Percentiles rank a stretch among this genome's conserved stretches.
Conservation (phyloP, 2,888 invertebrate species). For the Eristalis tenax region DNA sequence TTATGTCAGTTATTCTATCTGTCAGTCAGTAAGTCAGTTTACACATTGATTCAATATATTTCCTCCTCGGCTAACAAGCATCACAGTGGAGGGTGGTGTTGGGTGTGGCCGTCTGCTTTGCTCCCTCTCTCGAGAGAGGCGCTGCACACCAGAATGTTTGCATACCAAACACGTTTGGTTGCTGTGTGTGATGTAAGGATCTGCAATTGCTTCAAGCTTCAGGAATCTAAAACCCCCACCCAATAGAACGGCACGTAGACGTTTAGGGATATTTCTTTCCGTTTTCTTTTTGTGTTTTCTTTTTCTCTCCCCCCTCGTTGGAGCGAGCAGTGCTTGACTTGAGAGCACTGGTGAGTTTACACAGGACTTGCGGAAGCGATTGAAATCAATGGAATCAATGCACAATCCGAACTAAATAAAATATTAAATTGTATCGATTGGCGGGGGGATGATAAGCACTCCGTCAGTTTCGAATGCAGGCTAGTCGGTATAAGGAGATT, state of each 20-base stretch:
- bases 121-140: not conserved
- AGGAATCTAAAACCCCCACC: slow-evolving; percentile 38
- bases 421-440: slow-evolving; percentile 69
- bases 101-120: not conserved
- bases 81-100: slow-evolving; percentile 20
- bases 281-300: not conserved
- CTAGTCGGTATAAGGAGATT: not conserved
- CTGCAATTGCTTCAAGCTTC: slow-evolving; percentile 55
- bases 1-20: slow-evolving; percentile 66
- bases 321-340: slow-evolving; percentile 38
- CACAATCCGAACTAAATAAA: slow-evolving; percentile 69
- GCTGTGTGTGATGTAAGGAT: slow-evolving; percentile 45
- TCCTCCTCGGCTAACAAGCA: slow-evolving; percentile 63
- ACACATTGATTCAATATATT: slow-evolving; percentile 66
- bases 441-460: slow-evolving; percentile 39
- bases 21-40: slow-evolving; percentile 65
- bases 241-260: slow-evolving; percentile 63
- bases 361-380: slow-evolving; percentile 47
- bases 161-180: slow-evolving; percentile 69
- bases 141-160: slow-evolving; percentile 69
- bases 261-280: slow-evolving; percentile 40
- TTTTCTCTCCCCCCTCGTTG: not conserved
- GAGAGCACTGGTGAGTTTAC: slow-evolving; percentile 41
- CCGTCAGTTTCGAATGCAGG: not conserved
- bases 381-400: slow-evolving; percentile 69